Conservation (phyloP, 2,113 vertebrate species). For the Opisthocomus hoazin region DNA sequence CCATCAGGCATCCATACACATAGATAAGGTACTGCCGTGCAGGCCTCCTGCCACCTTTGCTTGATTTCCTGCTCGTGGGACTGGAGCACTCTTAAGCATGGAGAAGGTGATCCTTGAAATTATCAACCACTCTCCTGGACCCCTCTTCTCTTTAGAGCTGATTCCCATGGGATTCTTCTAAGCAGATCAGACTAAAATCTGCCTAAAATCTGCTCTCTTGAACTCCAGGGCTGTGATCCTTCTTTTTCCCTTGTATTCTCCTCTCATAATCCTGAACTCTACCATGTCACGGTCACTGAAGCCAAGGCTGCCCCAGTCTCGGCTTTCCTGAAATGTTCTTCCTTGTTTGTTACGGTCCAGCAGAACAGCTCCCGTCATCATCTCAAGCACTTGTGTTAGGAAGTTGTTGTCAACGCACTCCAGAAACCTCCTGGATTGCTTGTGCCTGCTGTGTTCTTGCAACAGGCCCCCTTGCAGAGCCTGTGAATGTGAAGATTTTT, state of each 20-base stretch:
- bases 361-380: not conserved
- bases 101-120: not conserved
- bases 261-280: not conserved
- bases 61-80: not conserved
- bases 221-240: not conserved
- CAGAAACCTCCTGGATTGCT: not conserved
- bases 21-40: not conserved
- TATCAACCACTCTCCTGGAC: not conserved
- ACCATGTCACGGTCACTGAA: not conserved
- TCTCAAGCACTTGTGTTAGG: not conserved
- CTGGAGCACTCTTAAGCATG: not conserved
- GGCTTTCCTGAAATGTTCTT: not conserved
- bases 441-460: not conserved
- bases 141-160: not conserved
- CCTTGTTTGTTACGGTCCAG: not conserved
- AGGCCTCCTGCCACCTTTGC: not conserved
- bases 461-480: not conserved
- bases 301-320: not conserved
- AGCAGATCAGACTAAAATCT: too few relatives aligned
- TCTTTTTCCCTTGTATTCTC: not conserved
- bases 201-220: not conserved
- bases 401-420: not conserved
- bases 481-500: not conserved
- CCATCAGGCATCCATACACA: not conserved
- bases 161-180: not conserved